These are phyloP conservation scores for Paramuricea clavata DNA, from an alignment of 92 coral and sea anemone species.

Conservation along the genomic window DNA sequence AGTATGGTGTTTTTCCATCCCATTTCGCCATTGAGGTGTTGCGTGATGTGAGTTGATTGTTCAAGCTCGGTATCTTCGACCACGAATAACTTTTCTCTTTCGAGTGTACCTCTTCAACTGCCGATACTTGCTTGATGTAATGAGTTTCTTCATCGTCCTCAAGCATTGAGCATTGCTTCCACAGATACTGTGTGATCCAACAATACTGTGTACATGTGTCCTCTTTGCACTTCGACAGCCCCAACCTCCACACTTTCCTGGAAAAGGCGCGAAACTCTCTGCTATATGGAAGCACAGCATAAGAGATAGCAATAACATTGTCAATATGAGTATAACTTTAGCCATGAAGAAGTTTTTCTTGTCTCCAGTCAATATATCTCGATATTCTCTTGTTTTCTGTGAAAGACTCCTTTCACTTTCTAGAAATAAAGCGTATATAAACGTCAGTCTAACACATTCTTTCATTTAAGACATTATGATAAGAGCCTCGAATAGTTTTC, in stretches of 20 bases:
- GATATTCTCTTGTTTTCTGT: not conserved
- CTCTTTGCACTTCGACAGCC: not conserved
- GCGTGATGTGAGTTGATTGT: not conserved
- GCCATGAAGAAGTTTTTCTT: constrained; percentile 1
- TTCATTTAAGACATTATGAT: too few species aligned
- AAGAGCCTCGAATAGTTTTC: too few species aligned
- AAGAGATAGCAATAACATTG: not conserved
- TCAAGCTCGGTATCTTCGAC: not conserved
- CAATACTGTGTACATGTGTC: not conserved
- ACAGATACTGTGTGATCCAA: not conserved
- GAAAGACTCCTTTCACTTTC: not conserved
- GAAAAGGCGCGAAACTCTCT: not conserved
- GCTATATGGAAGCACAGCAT: not conserved
- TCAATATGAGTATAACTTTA: not conserved
- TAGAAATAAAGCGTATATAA: not conserved
- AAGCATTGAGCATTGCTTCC: not conserved
- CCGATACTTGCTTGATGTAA: not conserved
- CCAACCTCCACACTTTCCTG: not conserved
- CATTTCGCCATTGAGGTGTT: not conserved
- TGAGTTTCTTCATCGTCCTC: not conserved
- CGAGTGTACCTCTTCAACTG: not conserved
- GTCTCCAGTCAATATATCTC: not conserved
- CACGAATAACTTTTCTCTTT: not conserved
- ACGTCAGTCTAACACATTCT: not conserved
- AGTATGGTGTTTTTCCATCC: not conserved